Percentiles rank a stretch among this genome's conserved stretches.
These are phyloP conservation scores for Rhamphomyia laevipes DNA, from an alignment of 2,888 invertebrate genomes.

Conservation along the genomic window DNA sequence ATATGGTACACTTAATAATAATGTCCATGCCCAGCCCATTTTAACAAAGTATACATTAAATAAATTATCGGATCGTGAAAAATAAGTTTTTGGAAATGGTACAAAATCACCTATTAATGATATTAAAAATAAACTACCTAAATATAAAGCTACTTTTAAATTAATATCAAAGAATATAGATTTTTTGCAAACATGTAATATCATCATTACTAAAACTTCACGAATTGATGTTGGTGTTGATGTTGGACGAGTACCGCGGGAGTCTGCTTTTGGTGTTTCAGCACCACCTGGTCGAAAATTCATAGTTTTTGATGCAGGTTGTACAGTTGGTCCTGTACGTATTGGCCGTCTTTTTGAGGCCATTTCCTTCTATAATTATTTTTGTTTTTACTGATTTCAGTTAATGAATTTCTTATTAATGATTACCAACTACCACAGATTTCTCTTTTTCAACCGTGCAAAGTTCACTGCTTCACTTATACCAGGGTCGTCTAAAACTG, in stretches of 20 bases:
- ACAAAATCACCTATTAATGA: slow-evolving; percentile 75
- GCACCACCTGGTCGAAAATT: slow-evolving; percentile 48
- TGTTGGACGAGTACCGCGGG: slow-evolving; percentile 61
- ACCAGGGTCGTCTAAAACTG: too few species aligned
- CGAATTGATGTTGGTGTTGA: slow-evolving; percentile 70
- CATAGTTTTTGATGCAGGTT: slow-evolving; percentile 29
- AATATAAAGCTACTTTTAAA: slow-evolving; percentile 75
- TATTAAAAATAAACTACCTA: slow-evolving; percentile 67
- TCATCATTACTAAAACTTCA: slow-evolving; percentile 68
- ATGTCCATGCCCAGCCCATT: slow-evolving; percentile 96
- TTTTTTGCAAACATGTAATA: slow-evolving; percentile 79
- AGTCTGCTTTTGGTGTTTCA: slow-evolving; percentile 37
- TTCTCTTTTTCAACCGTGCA: too few species aligned
- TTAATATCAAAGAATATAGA: slow-evolving; percentile 75
- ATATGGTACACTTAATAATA: slow-evolving; percentile 66
- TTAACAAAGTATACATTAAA: slow-evolving; percentile 93
- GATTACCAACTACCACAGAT: too few species aligned
- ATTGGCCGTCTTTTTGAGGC: slow-evolving; percentile 37
- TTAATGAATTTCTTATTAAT: too few species aligned
- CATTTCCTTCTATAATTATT: slow-evolving; percentile 22
- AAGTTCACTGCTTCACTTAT: too few species aligned
- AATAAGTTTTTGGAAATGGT: slow-evolving; percentile 73
- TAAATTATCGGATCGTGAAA: slow-evolving; percentile 83
- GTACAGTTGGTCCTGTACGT: slow-evolving; percentile 20
- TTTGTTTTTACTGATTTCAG: too few species aligned